These are phyloP conservation scores for Zaprionus obscuricornis DNA, from an alignment of 2,888 invertebrate genomes.

Conservation along the genomic window DNA sequence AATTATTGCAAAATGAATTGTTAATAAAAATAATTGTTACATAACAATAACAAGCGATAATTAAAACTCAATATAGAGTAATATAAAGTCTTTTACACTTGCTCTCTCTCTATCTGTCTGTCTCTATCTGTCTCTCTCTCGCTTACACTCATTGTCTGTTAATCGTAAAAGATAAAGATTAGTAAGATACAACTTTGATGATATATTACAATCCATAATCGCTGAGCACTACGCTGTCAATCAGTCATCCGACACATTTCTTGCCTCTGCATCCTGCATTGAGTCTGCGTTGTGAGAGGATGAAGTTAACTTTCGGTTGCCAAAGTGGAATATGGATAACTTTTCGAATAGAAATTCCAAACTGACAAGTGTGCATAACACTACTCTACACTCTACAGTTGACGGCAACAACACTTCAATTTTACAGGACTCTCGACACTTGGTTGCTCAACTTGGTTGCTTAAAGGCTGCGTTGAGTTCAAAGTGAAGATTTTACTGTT, in stretches of 20 bases:
- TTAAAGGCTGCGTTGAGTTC: slow-evolving; percentile 26
- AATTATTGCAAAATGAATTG: too few species aligned
- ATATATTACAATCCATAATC: slow-evolving; percentile 77
- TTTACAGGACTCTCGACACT: slow-evolving; percentile 22
- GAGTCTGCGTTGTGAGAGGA: slow-evolving; percentile 6
- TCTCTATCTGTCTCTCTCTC: too few species aligned
- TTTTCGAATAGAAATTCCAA: slow-evolving; percentile 72
- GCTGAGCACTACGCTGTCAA: slow-evolving; percentile 59
- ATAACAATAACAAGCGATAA: slow-evolving; percentile 40
- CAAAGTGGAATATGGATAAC: slow-evolving; percentile 63
- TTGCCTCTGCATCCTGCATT: slow-evolving; percentile 27
- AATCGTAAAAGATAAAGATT: slow-evolving; percentile 55
- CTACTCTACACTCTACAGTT: too few species aligned
- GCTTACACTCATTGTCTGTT: too few species aligned
- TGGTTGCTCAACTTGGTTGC: not conserved
- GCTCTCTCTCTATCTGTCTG: too few species aligned
- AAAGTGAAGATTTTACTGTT: slow-evolving; percentile 56
- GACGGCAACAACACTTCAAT: too few species aligned
- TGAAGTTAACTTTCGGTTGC: too few species aligned
- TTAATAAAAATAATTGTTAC: too few species aligned
- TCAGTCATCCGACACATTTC: slow-evolving; percentile 56
- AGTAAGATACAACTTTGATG: slow-evolving; percentile 49
- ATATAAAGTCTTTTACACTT: slow-evolving; percentile 1
- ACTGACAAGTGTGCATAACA: slow-evolving; percentile 62
- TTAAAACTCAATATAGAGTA: slow-evolving; percentile 62